Percentiles rank a stretch among this genome's conserved stretches.
Evolutionary conservation across 2,888 invertebrate genomes (phyloP).

Genomic region (Panzeria rudis): DNA sequence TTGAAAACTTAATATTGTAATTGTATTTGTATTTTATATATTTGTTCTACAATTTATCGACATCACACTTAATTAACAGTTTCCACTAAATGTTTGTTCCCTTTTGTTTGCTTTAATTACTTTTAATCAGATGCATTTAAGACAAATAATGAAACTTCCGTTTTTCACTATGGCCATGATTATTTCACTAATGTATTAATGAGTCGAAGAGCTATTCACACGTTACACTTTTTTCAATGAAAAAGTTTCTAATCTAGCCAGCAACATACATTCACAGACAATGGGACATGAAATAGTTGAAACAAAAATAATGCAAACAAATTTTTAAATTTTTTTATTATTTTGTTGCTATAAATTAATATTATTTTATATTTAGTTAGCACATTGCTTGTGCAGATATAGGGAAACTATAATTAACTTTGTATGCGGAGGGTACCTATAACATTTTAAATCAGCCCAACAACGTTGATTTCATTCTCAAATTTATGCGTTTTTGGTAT

Average conservation of each 20-base stretch:
- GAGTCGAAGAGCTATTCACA: slow-evolving; percentile 41
- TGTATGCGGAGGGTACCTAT: too few relatives aligned
- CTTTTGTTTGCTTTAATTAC: slow-evolving; percentile 6
- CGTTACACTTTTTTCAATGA: slow-evolving; percentile 48
- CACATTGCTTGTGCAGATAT: too few relatives aligned
- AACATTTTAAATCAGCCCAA: too few relatives aligned
- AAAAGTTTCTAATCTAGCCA: background rate
- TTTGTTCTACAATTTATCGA: background rate
- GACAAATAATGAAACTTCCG: slow-evolving; percentile 41
- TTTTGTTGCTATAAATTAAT: too few relatives aligned
- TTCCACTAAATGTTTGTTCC: background rate
- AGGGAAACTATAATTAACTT: too few relatives aligned
- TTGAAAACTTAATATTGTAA: too few relatives aligned
- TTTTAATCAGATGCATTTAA: slow-evolving; percentile 1
- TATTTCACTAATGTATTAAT: slow-evolving; percentile 41
- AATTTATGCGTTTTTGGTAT: too few relatives aligned
- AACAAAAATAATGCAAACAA: background rate
- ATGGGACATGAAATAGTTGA: background rate
- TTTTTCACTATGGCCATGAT: slow-evolving; percentile 25
- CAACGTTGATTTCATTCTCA: too few relatives aligned
- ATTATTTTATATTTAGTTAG: too few relatives aligned
- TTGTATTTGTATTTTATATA: background rate
- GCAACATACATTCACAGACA: background rate
- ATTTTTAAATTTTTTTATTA: too few relatives aligned
- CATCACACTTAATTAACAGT: background rate